These are phyloP conservation scores for Ochropleura plecta DNA, from an alignment of 2,888 invertebrate species.

Conservation along the genomic window DNA sequence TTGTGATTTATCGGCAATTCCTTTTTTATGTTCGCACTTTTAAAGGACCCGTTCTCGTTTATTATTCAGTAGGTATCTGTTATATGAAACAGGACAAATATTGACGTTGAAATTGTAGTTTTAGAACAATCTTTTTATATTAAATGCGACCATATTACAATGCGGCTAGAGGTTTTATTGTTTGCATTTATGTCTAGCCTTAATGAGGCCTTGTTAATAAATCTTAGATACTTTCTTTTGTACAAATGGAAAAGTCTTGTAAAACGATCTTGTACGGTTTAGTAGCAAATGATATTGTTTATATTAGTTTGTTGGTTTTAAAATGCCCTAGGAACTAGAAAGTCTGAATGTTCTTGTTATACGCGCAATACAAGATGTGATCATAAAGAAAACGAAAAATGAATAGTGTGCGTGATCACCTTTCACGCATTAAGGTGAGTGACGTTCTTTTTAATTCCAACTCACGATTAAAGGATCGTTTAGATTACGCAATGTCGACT, in stretches of 20 bases:
- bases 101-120: conserved; percentile 31
- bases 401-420: conserved; percentile 41
- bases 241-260: conserved; percentile 61
- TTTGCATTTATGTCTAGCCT: conserved; percentile 61
- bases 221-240: conserved; percentile 29
- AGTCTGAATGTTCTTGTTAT: conserved; percentile 16
- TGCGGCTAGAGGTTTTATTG: conserved; percentile 36
- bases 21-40: conserved; percentile 63
- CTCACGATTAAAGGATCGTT: conserved; percentile 22
- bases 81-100: conserved; percentile 41
- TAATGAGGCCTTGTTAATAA: conserved; percentile 59
- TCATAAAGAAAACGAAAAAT: conserved; percentile 39
- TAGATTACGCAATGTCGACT: conserved; percentile 29
- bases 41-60: conserved; percentile 43
- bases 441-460: conserved; percentile 41
- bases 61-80: conserved; percentile 41
- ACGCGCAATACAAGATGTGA: conserved; percentile 18
- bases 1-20: conserved; percentile 69
- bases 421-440: conserved; percentile 33
- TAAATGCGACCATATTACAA: conserved; percentile 38
- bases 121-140: conserved; percentile 26
- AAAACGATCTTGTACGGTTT: conserved; percentile 36
- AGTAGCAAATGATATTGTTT: conserved; percentile 24
- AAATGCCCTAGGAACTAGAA: not conserved
- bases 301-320: conserved; percentile 31